A percentile compares a stretch with the other conserved stretches of the same genome.
These are phyloP conservation scores for Penaeus chinensis DNA, from an alignment of 1,140 invertebrate species.

Conservation along the genomic window DNA sequence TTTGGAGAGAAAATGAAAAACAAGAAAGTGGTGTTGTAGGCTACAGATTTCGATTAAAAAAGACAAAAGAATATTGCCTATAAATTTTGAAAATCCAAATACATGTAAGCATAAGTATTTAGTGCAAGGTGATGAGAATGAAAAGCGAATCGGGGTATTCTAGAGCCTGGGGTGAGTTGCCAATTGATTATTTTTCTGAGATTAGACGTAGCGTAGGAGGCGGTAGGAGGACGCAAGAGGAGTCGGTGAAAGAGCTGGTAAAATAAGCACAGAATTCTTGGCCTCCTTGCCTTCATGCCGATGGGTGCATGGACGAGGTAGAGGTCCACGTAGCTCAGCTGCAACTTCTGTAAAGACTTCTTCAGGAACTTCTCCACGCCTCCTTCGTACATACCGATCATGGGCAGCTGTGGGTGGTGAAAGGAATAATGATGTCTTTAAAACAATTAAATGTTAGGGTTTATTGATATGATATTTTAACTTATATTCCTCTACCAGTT, in stretches of 20 bases:
- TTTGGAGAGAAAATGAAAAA: too few relatives aligned
- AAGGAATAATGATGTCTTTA: neutral
- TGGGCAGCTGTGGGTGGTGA: slow-evolving; percentile 64
- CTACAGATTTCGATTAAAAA: too few relatives aligned
- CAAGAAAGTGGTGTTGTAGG: too few relatives aligned
- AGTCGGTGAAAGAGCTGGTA: neutral
- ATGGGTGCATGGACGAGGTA: slow-evolving; percentile 84
- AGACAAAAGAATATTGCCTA: too few relatives aligned
- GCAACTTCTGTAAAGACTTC: slow-evolving; percentile 78
- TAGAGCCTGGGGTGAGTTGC: too few relatives aligned
- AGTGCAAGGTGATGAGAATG: too few relatives aligned
- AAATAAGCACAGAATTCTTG: neutral
- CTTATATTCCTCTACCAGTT: neutral
- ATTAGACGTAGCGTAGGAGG: too few relatives aligned
- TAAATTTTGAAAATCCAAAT: too few relatives aligned
- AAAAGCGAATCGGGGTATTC: too few relatives aligned
- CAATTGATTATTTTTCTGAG: too few relatives aligned
- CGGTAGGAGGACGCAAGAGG: too few relatives aligned
- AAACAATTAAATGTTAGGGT: neutral
- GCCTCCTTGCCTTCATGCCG: slow-evolving; percentile 50
- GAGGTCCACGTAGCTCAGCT: slow-evolving; percentile 85
- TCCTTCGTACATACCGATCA: slow-evolving; percentile 70
- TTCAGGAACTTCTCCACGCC: slow-evolving; percentile 81
- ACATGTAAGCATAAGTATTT: too few relatives aligned
- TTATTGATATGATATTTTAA: neutral